phyloP scores from a whole-genome alignment of 1,140 invertebrate genomes.

The Drosophila subobscura region DNA sequence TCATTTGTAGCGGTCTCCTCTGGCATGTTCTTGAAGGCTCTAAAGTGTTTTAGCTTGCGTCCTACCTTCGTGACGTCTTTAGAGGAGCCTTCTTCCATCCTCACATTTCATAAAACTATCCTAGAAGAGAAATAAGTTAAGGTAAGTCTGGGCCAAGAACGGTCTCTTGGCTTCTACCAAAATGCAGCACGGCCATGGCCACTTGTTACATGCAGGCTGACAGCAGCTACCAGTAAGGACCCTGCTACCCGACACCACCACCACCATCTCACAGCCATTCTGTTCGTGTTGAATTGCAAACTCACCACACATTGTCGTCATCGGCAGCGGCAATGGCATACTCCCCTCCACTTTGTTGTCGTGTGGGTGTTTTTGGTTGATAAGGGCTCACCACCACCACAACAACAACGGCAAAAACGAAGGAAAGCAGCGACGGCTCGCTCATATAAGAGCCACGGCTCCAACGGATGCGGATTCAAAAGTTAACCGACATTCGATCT shows the following conservation, averaged over 20 bases:
- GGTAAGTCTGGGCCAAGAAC: conserved; percentile 4
- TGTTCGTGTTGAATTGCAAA: conserved; percentile 42
- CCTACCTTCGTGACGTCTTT: background rate
- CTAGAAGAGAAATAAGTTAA: background rate
- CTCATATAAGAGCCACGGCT: conserved; percentile 71
- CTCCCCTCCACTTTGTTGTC: conserved; percentile 25
- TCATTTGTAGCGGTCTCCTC: too few relatives aligned
- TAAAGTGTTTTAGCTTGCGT: too few relatives aligned
- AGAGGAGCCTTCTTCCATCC: background rate
- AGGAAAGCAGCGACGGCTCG: conserved; percentile 24
- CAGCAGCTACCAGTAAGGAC: conserved; percentile 9
- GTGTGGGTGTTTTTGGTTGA: conserved; percentile 60
- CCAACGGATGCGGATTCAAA: conserved; percentile 72
- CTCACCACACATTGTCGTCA: conserved; percentile 72
- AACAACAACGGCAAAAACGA: conserved; percentile 15
- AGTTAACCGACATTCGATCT: conserved; percentile 82
- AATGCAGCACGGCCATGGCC: conserved; percentile 41
- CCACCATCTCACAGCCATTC: conserved; percentile 1
- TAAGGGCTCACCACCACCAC: conserved; percentile 57
- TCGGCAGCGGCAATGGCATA: background rate
- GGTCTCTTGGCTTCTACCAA: conserved; percentile 23
- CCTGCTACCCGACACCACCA: conserved; percentile 10
- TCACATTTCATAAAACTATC: conserved; percentile 7
- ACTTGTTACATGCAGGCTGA: conserved; percentile 61
- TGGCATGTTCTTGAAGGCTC: too few relatives aligned